Base-by-base conservation (phyloP, 2,113 vertebrate genomes). In the human (Homo sapiens) region DNA sequence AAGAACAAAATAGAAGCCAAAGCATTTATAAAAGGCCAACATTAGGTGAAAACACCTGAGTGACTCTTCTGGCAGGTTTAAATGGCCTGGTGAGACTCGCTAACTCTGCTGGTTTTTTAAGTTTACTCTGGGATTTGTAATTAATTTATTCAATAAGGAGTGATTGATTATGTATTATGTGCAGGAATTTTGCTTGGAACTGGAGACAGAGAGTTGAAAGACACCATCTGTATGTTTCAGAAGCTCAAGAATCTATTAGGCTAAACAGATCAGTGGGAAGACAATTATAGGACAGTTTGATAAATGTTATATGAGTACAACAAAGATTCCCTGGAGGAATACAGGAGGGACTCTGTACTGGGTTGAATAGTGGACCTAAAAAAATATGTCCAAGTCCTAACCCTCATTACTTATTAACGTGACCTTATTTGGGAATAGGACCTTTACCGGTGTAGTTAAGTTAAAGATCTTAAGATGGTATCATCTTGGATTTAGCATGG, bases 71-170 rank as follows among this genome's bases (percentile, higher is more conserved):
- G 32, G 27, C 61, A 5, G 27, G 20, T 82, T 90, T 93, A 87
- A 81, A 91, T 9, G 57, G 35, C 27, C 38, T 40, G 43, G 1
- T 86, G 35, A 97, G 64, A 68, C 30, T 61, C 12, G 45, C 4
- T 93, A 85, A 91, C 88, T 95, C 22, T 83, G 40, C n/a, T 93
- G 43, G 13, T 18, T 93, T 79, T 73, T 52, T 55, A 89, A 52
- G 30, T 93, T 18, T 91, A 11, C 48, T 90, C 9, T 78, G 17
- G 55, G n/a, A 59, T 64, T 89, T 79, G 4, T 92, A 95, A 92
- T 87, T 92, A 75, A 92, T 66, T 61, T 96, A 91, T 82, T 73
- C 18, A 83, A 14, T 57, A 75, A 73, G 4, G 35, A 94, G n/a
- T 40, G n/a, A 73, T 12, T 89, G 72, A 48, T 81, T 92, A n/a